phyloP scores from a whole-genome alignment of 2,797 vertebrate species.

The Lepus townsendii region DNA sequence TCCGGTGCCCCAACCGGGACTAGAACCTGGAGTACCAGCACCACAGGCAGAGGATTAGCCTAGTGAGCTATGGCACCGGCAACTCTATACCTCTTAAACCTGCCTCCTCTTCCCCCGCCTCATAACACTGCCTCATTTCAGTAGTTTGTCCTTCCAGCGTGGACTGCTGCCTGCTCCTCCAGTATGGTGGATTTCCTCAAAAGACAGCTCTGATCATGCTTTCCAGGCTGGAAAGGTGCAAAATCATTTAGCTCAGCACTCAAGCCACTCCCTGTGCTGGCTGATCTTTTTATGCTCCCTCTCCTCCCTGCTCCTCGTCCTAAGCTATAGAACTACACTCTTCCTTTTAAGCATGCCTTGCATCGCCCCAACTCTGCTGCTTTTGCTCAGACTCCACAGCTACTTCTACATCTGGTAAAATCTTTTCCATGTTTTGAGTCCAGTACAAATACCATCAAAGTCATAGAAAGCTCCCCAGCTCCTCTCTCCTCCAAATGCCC shows the following conservation, averaged over 20 bases:
- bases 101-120: background rate
- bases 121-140: background rate
- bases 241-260: background rate
- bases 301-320: background rate
- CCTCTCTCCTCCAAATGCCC: background rate
- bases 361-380: background rate
- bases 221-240: background rate
- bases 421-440: background rate
- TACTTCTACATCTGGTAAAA: slow-evolving; percentile 18
- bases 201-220: background rate
- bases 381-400: background rate
- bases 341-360: background rate
- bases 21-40: too few relatives aligned
- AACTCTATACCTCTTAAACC: background rate
- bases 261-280: background rate
- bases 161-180: background rate
- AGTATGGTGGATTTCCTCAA: background rate
- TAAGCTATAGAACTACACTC: background rate
- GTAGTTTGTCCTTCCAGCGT: background rate
- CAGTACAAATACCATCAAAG: slow-evolving; percentile 3
- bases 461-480: background rate
- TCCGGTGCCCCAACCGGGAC: too few relatives aligned
- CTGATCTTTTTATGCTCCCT: background rate
- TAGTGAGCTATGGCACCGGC: background rate
- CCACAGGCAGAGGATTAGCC: too few relatives aligned